Evolutionary conservation across 2,113 vertebrate species (phyloP).

Genomic region (Corydoras sp.): DNA sequence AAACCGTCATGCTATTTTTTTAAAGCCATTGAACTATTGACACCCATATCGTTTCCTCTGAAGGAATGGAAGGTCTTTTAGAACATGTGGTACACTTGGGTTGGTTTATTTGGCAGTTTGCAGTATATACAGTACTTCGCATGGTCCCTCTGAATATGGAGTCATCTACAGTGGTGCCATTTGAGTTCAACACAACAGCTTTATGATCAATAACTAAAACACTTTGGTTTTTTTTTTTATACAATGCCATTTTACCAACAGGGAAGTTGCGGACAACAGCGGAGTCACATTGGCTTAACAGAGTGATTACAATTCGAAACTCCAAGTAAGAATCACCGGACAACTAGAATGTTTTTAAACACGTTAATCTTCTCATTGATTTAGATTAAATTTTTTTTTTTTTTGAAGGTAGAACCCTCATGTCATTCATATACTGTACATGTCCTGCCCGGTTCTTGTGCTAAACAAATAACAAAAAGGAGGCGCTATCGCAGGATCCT

Average conservation of each 20-base stretch:
- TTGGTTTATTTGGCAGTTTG: constrained; percentile 44
- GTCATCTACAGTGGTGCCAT: constrained; percentile 13
- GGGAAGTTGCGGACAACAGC: too few species aligned
- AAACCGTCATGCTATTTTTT: too few species aligned
- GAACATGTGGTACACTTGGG: constrained; percentile 14
- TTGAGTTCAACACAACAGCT: constrained; percentile 22
- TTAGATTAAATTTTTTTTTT: too few species aligned
- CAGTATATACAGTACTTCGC: constrained; percentile 38
- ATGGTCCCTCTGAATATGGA: constrained; percentile 37
- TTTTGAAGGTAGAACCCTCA: too few species aligned
- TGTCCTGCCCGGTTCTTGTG: constrained; percentile 7
- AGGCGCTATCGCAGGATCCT: constrained; percentile 77
- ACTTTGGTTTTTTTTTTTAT: constrained; percentile 34
- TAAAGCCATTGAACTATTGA: too few species aligned
- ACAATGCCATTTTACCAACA: too few species aligned
- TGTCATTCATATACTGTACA: too few species aligned
- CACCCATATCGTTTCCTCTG: too few species aligned
- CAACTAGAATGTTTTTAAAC: constrained; percentile 31
- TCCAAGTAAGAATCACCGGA: constrained; percentile 14
- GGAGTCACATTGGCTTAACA: constrained; percentile 21
- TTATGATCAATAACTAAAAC: constrained; percentile 28
- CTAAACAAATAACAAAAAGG: constrained; percentile 12
- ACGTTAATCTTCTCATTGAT: constrained; percentile 11
- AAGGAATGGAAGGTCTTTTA: too few species aligned
- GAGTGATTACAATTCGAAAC: too few species aligned